Percentiles rank a stretch among this genome's conserved stretches.
These are phyloP conservation scores for Pheosia tremula DNA, from an alignment of 2,888 invertebrate genomes.

Conservation along the genomic window DNA sequence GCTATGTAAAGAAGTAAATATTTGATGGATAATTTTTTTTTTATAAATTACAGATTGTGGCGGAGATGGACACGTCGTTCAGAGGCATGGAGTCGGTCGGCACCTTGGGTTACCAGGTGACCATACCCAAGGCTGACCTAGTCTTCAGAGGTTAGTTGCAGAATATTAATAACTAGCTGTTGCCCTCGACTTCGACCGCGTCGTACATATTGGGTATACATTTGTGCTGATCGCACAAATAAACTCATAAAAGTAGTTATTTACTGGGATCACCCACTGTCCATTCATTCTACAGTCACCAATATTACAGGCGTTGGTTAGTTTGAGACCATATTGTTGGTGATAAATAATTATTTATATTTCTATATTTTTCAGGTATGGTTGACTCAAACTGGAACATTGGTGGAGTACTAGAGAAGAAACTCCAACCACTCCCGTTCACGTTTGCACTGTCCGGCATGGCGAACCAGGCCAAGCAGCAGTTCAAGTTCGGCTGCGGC, in stretches of 20 bases:
- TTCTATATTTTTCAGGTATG: conserved; percentile 86
- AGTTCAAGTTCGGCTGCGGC: conserved; percentile 97
- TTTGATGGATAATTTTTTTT: no score
- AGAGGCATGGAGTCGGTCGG: conserved; percentile 96
- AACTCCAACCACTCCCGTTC: conserved; percentile 96
- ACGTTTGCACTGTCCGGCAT: conserved; percentile 96
- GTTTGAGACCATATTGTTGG: no score
- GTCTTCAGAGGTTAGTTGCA: conserved; percentile 92
- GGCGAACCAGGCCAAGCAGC: conserved; percentile 96
- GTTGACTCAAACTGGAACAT: conserved; percentile 97
- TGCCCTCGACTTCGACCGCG: no score
- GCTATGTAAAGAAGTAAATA: no score
- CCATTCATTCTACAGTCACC: no score
- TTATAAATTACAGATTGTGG: conserved; percentile 88
- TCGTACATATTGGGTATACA: no score
- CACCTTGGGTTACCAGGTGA: conserved; percentile 97
- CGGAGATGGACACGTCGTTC: conserved; percentile 97
- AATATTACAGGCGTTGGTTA: no score
- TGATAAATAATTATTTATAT: no score
- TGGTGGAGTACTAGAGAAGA: conserved; percentile 97
- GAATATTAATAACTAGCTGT: neutral
- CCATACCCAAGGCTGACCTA: conserved; percentile 97
- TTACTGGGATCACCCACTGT: no score
- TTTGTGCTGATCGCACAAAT: no score
- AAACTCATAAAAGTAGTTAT: no score